A percentile compares a stretch with the other conserved stretches of the same genome.
These are phyloP conservation scores for Pan troglodytes DNA, from an alignment of 2,113 vertebrate genomes.

Conservation along the genomic window DNA sequence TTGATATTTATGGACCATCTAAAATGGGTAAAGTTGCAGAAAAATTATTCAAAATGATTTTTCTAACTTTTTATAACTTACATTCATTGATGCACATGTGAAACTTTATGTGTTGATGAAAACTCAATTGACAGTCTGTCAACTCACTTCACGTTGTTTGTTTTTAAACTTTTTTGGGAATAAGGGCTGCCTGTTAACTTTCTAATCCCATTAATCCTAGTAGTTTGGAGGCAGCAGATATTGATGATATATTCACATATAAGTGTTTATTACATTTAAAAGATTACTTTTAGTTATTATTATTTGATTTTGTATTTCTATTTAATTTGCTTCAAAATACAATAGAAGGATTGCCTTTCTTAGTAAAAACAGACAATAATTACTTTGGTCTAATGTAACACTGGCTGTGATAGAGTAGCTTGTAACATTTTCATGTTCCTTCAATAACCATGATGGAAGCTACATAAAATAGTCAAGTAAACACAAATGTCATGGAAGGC, in stretches of 20 bases:
- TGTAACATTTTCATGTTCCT: neutral
- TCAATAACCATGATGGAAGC: neutral
- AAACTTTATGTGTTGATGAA: neutral
- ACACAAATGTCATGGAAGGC: rapidly evolving
- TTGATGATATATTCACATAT: neutral
- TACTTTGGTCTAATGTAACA: neutral
- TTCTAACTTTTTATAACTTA: neutral
- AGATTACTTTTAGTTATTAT: neutral
- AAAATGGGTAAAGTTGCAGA: neutral
- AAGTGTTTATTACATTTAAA: neutral
- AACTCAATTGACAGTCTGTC: neutral
- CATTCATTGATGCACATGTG: neutral
- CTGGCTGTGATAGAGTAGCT: neutral
- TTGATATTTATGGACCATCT: neutral
- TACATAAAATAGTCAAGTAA: neutral
- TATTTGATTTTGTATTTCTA: neutral
- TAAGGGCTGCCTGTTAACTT: neutral
- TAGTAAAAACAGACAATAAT: neutral
- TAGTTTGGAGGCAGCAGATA: neutral
- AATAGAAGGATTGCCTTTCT: neutral
- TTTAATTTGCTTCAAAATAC: neutral
- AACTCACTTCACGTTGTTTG: neutral
- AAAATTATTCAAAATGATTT: neutral
- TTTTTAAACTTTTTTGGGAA: neutral
- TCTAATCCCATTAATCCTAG: neutral